A percentile compares a stretch with the other conserved stretches of the same genome.
phyloP scores from a whole-genome alignment of 2,797 vertebrate species.

The Apodemus agrarius region DNA sequence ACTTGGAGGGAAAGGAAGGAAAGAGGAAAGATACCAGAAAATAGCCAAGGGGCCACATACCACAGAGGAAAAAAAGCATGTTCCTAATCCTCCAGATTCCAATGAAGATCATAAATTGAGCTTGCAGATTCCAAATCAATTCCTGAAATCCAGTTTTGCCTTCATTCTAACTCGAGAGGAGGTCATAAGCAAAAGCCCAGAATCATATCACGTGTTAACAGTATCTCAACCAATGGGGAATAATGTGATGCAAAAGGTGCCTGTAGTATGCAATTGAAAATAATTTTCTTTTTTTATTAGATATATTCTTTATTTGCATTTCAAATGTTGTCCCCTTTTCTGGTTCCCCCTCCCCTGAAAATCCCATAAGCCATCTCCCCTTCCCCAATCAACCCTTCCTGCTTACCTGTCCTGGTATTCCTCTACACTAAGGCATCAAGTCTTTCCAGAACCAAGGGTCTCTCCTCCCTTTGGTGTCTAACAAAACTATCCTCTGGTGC shows the following conservation, averaged over 20 bases:
- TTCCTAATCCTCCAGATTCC: constrained; percentile 43
- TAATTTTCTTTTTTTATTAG: no score
- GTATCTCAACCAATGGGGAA: constrained; percentile 30
- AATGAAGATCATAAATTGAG: constrained; percentile 60
- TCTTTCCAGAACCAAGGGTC: no score
- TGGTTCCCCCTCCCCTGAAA: no score
- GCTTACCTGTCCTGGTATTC: no score
- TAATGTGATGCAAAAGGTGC: background rate
- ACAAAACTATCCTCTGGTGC: no score
- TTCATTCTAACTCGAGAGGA: constrained; percentile 35
- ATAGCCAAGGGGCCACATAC: constrained; percentile 59
- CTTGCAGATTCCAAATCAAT: constrained; percentile 64
- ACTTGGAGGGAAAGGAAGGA: constrained; percentile 81
- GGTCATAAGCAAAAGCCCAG: constrained; percentile 64
- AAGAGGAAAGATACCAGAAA: constrained; percentile 65
- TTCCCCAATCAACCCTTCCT: no score
- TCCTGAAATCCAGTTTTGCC: constrained; percentile 46
- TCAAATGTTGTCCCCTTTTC: no score
- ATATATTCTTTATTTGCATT: no score
- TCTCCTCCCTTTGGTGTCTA: no score
- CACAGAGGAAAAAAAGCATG: constrained; percentile 14
- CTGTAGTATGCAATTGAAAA: background rate
- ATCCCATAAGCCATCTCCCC: no score
- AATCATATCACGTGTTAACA: constrained; percentile 61
- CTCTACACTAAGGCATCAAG: no score